phyloP scores from a whole-genome alignment of 2,797 vertebrate genomes.

The Micrastur ruficollis region DNA sequence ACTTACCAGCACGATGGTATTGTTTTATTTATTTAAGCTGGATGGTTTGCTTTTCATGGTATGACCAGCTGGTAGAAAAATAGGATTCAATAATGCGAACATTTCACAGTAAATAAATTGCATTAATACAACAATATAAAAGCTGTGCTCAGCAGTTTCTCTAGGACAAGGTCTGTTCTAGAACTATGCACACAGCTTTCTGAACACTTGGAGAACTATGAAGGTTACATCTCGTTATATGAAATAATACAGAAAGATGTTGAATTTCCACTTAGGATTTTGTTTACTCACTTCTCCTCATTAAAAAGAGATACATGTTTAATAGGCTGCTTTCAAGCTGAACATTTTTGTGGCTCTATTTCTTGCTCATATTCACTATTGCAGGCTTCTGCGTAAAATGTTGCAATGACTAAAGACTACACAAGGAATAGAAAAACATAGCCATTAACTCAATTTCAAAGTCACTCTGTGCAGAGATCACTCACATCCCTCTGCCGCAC shows the following conservation, averaged over 20 bases:
- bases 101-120: conserved; percentile 68
- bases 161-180: conserved; percentile 22
- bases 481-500: too few relatives aligned
- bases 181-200: neutral
- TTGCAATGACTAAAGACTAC: neutral
- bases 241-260: neutral
- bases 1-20: neutral
- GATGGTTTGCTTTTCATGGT: conserved; percentile 18
- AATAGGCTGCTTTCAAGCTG: neutral
- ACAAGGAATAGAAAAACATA: neutral
- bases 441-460: neutral
- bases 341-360: neutral
- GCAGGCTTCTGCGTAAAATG: neutral
- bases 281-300: neutral
- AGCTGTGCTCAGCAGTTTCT: conserved; percentile 34
- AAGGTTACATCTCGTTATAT: neutral
- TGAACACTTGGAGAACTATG: neutral
- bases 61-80: conserved; percentile 33
- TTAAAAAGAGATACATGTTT: neutral
- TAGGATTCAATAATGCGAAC: conserved; percentile 23
- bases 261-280: neutral
- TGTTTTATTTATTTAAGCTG: conserved; percentile 52
- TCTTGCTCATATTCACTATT: neutral
- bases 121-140: conserved; percentile 52
- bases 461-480: neutral